A percentile compares a stretch with the other conserved stretches of the same genome.
Conservation (phyloP, 2,113 vertebrate species). For the Oreochromis spilurus region DNA sequence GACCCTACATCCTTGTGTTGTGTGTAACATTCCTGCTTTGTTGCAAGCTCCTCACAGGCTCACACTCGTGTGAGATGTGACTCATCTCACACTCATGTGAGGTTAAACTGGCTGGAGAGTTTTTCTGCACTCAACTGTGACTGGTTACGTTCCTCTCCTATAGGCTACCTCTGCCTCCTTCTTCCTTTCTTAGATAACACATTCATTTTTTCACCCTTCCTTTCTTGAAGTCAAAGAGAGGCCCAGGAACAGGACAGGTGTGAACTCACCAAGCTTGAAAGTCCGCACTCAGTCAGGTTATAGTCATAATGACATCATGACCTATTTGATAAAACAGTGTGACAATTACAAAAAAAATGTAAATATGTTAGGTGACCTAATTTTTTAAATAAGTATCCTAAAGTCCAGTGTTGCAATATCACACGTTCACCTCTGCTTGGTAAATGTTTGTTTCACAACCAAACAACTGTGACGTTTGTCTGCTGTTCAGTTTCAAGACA, state of each 20-base stretch:
- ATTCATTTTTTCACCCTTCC: background rate
- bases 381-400: background rate
- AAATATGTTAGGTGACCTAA: background rate
- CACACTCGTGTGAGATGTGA: conserved; percentile 38
- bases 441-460: conserved; percentile 48
- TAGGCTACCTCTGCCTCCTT: conserved; percentile 1
- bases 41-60: conserved; percentile 39
- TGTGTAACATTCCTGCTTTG: conserved; percentile 55
- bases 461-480: background rate
- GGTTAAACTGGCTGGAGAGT: conserved; percentile 48
- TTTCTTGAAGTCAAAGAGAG: background rate
- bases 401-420: background rate
- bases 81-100: conserved; percentile 67
- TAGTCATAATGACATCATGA: conserved; percentile 35
- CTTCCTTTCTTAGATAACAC: conserved; percentile 29
- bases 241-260: background rate
- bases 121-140: conserved; percentile 49
- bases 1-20: background rate
- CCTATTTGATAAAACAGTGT: background rate
- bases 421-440: background rate
- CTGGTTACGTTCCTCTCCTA: conserved; percentile 29
- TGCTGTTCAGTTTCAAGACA: conserved; percentile 9
- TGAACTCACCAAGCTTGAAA: background rate
- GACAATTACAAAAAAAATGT: background rate
- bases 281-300: conserved; percentile 14